phyloP scores from a whole-genome alignment of 2,113 vertebrate species.

The Lota lota region DNA sequence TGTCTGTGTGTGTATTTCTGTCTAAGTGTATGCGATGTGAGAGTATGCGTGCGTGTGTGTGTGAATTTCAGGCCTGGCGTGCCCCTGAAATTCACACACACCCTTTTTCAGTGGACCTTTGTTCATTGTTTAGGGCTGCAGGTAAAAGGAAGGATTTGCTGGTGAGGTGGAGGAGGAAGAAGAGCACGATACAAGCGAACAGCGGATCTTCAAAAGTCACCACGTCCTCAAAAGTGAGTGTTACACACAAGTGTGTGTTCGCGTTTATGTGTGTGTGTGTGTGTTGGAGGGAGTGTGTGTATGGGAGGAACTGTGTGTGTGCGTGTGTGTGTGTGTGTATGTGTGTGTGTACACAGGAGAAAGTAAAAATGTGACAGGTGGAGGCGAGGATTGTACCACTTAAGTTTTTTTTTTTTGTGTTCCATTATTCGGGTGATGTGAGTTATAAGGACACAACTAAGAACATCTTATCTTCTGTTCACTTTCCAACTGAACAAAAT shows the following conservation, averaged over 20 bases:
- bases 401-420: background rate
- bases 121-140: no score
- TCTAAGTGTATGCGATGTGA: no score
- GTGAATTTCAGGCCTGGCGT: no score
- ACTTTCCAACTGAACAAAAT: no score
- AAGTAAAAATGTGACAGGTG: background rate
- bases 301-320: conserved; percentile 9
- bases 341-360: background rate
- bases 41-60: background rate
- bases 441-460: no score
- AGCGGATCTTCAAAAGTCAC: background rate
- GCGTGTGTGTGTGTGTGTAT: conserved; percentile 8
- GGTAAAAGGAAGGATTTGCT: no score
- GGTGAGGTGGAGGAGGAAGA: background rate
- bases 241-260: no score
- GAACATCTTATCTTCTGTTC: no score
- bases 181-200: background rate
- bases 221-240: no score
- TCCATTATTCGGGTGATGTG: background rate
- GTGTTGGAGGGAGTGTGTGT: background rate
- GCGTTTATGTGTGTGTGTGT: no score
- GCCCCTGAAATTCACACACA: no score
- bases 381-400: background rate
- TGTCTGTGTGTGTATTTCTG: conserved; percentile 7
- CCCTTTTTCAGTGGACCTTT: no score